Percentiles rank a stretch among this genome's conserved stretches.
phyloP scores from a whole-genome alignment of 2,113 vertebrate species.

The Ictalurus furcatus region DNA sequence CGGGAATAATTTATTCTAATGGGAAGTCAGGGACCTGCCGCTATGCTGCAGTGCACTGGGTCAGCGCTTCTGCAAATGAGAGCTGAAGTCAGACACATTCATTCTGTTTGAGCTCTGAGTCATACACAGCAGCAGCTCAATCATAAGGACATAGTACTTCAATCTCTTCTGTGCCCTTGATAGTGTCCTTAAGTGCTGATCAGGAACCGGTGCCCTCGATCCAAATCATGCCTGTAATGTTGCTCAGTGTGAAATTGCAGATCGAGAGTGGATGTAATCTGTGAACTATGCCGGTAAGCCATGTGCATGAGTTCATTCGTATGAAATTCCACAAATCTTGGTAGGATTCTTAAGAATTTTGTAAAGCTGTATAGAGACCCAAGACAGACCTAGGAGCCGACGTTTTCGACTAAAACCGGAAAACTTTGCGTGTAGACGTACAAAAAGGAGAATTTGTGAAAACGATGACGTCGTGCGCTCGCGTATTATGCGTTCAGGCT shows the following conservation, averaged over 20 bases:
- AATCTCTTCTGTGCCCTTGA: constrained; percentile 33
- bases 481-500: too few relatives aligned
- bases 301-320: not conserved
- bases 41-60: constrained; percentile 72
- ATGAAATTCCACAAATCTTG: not conserved
- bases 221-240: constrained; percentile 19
- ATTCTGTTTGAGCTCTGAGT: constrained; percentile 60
- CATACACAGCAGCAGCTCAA: constrained; percentile 17
- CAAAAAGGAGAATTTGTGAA: too few relatives aligned
- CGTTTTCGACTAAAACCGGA: too few relatives aligned
- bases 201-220: not conserved
- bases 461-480: too few relatives aligned
- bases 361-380: not conserved
- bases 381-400: not conserved
- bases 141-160: constrained; percentile 39
- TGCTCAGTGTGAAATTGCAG: constrained; percentile 16
- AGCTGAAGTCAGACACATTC: constrained; percentile 71
- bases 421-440: too few relatives aligned
- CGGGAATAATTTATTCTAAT: constrained; percentile 81
- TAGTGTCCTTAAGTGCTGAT: constrained; percentile 37
- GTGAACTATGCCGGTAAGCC: not conserved
- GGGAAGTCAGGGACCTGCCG: constrained; percentile 76
- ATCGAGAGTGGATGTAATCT: constrained; percentile 24
- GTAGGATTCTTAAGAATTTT: not conserved
- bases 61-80: constrained; percentile 78